These are phyloP conservation scores for Scomber japonicus DNA, from an alignment of 2,113 vertebrate species.

Conservation along the genomic window DNA sequence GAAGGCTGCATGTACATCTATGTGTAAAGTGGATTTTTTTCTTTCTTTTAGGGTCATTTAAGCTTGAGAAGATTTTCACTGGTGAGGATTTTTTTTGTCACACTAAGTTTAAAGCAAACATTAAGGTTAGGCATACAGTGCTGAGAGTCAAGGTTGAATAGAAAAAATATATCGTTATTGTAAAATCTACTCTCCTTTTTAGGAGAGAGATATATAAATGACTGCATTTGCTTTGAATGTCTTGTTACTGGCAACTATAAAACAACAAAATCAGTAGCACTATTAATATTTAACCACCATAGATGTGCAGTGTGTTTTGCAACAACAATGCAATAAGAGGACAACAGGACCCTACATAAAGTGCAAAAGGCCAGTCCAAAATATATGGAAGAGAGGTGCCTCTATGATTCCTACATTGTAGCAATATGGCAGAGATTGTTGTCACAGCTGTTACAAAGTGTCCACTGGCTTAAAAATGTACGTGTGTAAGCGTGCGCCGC, in stretches of 20 bases:
- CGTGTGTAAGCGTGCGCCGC: conserved; percentile 12
- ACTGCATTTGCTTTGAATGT: too few species aligned
- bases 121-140: too few species aligned
- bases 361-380: background rate
- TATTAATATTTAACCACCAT: background rate
- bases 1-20: background rate
- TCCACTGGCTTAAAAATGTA: conserved; percentile 27
- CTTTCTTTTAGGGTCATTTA: background rate
- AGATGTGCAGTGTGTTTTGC: background rate
- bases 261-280: too few species aligned
- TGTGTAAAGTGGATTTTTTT: background rate
- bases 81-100: background rate
- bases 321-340: background rate
- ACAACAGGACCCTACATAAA: background rate
- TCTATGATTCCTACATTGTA: conserved; percentile 12
- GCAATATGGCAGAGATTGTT: conserved; percentile 27
- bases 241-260: too few species aligned
- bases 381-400: conserved; percentile 8
- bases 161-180: too few species aligned
- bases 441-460: conserved; percentile 50
- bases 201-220: too few species aligned
- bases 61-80: background rate
- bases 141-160: too few species aligned
- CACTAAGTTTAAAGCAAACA: too few species aligned
- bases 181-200: too few species aligned